A percentile compares a stretch with the other conserved stretches of the same genome.
Conservation (phyloP, 2,888 invertebrate genomes). For the Tuberolachnus salignus region DNA sequence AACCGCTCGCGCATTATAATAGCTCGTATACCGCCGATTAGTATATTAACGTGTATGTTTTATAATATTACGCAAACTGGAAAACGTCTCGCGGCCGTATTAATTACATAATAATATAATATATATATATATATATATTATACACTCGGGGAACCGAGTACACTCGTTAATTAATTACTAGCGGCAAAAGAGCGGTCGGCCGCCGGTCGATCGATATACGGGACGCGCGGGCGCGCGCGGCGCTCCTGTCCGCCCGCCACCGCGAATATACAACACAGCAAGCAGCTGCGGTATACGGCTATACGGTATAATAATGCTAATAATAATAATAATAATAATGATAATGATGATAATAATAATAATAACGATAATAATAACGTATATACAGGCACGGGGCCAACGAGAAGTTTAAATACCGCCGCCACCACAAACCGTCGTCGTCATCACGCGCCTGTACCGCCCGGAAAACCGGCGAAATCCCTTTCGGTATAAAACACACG, state of each 20-base stretch:
- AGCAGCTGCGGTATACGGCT: not conserved
- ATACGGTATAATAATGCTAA: too few relatives aligned
- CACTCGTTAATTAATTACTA: constrained; percentile 41
- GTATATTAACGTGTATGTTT: constrained; percentile 12
- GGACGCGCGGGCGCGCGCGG: too few relatives aligned
- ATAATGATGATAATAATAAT: too few relatives aligned
- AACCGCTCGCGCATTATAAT: not conserved
- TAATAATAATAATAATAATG: too few relatives aligned
- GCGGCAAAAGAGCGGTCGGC: constrained; percentile 34
- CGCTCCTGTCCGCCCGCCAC: too few relatives aligned
- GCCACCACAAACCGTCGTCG: too few relatives aligned
- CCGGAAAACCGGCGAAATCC: constrained; percentile 14
- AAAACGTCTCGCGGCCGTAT: constrained; percentile 9
- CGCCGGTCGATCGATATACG: constrained; percentile 39
- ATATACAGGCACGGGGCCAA: constrained; percentile 27
- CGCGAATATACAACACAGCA: too few relatives aligned
- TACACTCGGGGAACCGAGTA: not conserved
- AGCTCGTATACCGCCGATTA: too few relatives aligned
- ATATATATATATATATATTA: not conserved
- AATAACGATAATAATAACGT: too few relatives aligned
- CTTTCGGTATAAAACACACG: constrained; percentile 10
- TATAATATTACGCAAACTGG: not conserved
- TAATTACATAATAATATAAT: not conserved
- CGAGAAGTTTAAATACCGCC: constrained; percentile 37
- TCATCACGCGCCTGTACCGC: too few relatives aligned